Percentiles rank a stretch among this genome's conserved stretches.
Conservation (phyloP, 2,888 invertebrate species). For the Agelastica alni region DNA sequence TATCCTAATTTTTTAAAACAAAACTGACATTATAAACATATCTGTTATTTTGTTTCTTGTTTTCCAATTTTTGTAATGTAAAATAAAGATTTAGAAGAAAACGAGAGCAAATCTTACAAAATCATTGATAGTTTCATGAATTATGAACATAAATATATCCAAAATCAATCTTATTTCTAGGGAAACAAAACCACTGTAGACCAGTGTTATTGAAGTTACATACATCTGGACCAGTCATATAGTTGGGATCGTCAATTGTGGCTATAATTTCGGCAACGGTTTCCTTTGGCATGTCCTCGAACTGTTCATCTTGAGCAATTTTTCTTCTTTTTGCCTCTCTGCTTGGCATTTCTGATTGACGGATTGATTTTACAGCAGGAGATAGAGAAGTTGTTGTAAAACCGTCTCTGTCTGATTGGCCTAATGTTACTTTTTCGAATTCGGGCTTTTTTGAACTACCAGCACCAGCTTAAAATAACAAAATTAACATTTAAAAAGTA, state of each 20-base stretch:
- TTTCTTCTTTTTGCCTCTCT: constrained; percentile 56
- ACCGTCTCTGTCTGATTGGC: constrained; percentile 68
- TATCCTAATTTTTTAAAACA: too few species aligned
- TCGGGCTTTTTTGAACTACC: constrained; percentile 56
- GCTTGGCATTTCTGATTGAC: constrained; percentile 41
- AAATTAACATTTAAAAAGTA: not conserved
- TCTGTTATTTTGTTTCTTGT: too few species aligned
- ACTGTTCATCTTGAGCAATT: constrained; percentile 57
- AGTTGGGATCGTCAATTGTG: constrained; percentile 80
- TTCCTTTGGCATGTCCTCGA: constrained; percentile 77
- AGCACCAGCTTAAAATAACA: constrained; percentile 28
- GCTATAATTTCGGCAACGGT: constrained; percentile 81
- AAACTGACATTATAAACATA: too few species aligned
- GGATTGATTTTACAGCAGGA: constrained; percentile 21
- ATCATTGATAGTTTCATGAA: too few species aligned
- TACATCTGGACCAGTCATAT: constrained; percentile 82
- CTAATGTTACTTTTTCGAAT: constrained; percentile 68
- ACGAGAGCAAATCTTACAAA: too few species aligned
- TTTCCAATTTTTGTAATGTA: too few species aligned
- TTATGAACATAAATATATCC: too few species aligned
- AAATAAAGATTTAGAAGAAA: not conserved
- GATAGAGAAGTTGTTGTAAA: constrained; percentile 72
- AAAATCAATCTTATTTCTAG: too few species aligned
- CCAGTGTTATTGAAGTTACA: too few species aligned
- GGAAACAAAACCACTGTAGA: too few species aligned